A percentile compares a stretch with the other conserved stretches of the same genome.
phyloP scores from a whole-genome alignment of 1,140 invertebrate species.

The Cotesia chilonis region DNA sequence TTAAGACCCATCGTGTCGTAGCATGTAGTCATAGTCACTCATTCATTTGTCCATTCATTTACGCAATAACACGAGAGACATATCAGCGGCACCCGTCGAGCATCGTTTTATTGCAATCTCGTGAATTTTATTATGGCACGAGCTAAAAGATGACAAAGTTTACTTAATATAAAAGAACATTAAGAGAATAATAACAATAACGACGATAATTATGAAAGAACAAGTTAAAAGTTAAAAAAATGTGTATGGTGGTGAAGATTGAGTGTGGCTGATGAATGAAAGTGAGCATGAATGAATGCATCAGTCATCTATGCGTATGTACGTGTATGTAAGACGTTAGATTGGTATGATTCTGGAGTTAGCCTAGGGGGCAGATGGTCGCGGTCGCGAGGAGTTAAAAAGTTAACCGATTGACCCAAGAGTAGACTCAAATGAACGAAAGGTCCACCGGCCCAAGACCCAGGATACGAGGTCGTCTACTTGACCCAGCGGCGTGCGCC shows the following conservation, averaged over 20 bases:
- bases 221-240: conserved; percentile 6
- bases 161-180: conserved; percentile 16
- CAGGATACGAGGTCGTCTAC: conserved; percentile 57
- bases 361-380: conserved; percentile 53
- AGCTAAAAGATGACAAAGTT: not conserved
- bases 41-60: conserved; percentile 19
- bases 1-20: not conserved
- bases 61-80: conserved; percentile 6
- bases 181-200: not conserved
- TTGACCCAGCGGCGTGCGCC: conserved; percentile 57
- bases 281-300: not conserved
- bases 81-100: not conserved
- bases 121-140: conserved; percentile 11
- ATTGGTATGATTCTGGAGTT: conserved; percentile 30
- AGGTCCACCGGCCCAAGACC: conserved; percentile 47
- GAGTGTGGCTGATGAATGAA: conserved; percentile 23
- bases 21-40: conserved; percentile 1
- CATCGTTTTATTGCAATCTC: conserved; percentile 10
- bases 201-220: not conserved
- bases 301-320: not conserved
- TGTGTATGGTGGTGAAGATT: not conserved
- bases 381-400: conserved; percentile 49
- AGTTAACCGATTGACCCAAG: conserved; percentile 53
- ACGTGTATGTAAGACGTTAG: conserved; percentile 18
- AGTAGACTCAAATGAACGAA: conserved; percentile 46